These are phyloP conservation scores for Cyclargus thomasi DNA, from an alignment of 1,140 invertebrate genomes.

Conservation along the genomic window DNA sequence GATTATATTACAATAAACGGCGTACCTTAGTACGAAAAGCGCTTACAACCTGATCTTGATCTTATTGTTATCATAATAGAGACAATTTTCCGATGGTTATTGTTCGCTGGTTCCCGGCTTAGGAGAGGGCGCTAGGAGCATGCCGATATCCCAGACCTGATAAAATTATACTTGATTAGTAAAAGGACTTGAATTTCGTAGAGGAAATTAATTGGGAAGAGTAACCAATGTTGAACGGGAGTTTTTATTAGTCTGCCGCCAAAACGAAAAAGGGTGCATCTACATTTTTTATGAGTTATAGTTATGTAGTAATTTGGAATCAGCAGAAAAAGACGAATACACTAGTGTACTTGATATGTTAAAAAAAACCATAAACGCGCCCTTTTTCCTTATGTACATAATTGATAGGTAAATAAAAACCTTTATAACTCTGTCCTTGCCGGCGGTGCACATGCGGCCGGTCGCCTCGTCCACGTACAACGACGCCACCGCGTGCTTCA, in stretches of 20 bases:
- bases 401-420: too few species aligned
- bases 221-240: too few species aligned
- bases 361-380: too few species aligned
- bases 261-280: too few species aligned
- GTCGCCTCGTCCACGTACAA: slow-evolving; percentile 93
- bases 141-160: slow-evolving; percentile 81
- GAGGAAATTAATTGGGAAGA: too few species aligned
- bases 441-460: slow-evolving; percentile 91
- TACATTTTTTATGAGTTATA: too few species aligned
- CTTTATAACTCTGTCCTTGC: slow-evolving; percentile 95
- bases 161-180: not conserved
- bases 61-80: slow-evolving; percentile 20
- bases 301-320: too few species aligned
- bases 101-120: slow-evolving; percentile 56
- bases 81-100: slow-evolving; percentile 32
- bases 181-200: too few species aligned
- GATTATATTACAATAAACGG: not conserved
- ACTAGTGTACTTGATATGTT: too few species aligned
- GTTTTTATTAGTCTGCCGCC: too few species aligned
- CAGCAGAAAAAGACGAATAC: too few species aligned
- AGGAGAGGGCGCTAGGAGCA: slow-evolving; percentile 72
- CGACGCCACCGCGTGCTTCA: slow-evolving; percentile 91
- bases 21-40: not conserved
- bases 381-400: too few species aligned
- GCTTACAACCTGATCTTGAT: slow-evolving; percentile 24